phyloP scores from a whole-genome alignment of 30 jellyfish, hydroid and myxozoan species.

The Aurelia sp. region DNA sequence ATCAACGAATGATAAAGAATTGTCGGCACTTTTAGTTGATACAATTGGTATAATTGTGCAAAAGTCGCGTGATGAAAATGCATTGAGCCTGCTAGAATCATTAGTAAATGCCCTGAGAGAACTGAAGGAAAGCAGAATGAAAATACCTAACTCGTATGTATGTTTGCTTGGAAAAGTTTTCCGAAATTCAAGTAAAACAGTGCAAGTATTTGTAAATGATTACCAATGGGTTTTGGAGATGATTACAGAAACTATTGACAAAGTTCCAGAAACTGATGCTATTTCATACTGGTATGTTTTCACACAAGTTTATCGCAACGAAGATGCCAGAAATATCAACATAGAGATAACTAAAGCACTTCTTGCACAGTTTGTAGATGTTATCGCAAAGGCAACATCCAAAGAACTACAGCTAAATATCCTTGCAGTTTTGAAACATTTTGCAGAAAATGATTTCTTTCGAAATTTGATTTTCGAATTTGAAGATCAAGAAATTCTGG shows the following conservation, averaged over 20 bases:
- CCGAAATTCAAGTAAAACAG: conserved; percentile 46
- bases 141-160: conserved; percentile 2
- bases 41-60: conserved; percentile 48
- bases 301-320: conserved; percentile 47
- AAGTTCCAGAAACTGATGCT: conserved; percentile 31
- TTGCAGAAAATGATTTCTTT: conserved; percentile 14
- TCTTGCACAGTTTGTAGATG: conserved; percentile 19
- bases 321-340: conserved; percentile 13
- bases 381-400: conserved; percentile 22
- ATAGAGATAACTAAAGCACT: conserved; percentile 17
- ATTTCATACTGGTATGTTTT: conserved; percentile 59
- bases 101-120: conserved; percentile 21
- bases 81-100: conserved; percentile 21
- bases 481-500: conserved; percentile 48
- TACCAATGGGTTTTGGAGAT: conserved; percentile 53
- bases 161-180: conserved; percentile 52
- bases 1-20: conserved; percentile 58
- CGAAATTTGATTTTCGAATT: conserved; percentile 33
- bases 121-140: not conserved
- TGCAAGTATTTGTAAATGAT: not conserved
- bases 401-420: conserved; percentile 47
- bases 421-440: conserved; percentile 55
- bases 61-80: conserved; percentile 51
- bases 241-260: conserved; percentile 26
- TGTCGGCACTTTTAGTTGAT: conserved; percentile 54